phyloP scores from a whole-genome alignment of 2,113 vertebrate species.

The Xiphorhynchus elegans region DNA sequence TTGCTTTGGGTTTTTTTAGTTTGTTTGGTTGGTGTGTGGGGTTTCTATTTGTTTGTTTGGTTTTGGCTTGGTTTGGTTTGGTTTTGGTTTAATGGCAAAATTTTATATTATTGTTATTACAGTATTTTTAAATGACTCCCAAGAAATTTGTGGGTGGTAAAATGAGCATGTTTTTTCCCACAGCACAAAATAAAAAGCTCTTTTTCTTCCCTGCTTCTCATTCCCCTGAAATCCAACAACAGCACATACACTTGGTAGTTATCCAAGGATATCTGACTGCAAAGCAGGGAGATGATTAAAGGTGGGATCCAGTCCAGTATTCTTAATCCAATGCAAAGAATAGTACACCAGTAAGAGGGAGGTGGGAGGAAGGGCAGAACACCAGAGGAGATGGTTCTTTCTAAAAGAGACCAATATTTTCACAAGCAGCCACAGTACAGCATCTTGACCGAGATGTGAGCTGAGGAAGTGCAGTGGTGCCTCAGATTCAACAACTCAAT shows the following conservation, averaged over 20 bases:
- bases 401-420: not conserved
- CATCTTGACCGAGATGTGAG: not conserved
- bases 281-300: not conserved
- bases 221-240: not conserved
- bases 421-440: not conserved
- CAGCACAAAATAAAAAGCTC: not conserved
- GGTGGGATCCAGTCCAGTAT: not conserved
- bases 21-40: not conserved
- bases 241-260: not conserved
- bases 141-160: not conserved
- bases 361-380: not conserved
- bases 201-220: not conserved
- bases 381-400: not conserved
- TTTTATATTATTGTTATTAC: not conserved
- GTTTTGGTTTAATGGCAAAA: not conserved
- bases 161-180: not conserved
- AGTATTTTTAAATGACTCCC: not conserved
- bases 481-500: not conserved
- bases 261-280: not conserved
- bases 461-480: not conserved
- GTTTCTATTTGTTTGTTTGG: not conserved
- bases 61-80: not conserved
- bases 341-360: not conserved
- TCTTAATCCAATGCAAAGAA: not conserved
- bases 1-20: not conserved